Evolutionary conservation across 2,888 invertebrate genomes (phyloP), one percentile per base, ranked within the genome.

Genomic region (Labia minor): DNA sequence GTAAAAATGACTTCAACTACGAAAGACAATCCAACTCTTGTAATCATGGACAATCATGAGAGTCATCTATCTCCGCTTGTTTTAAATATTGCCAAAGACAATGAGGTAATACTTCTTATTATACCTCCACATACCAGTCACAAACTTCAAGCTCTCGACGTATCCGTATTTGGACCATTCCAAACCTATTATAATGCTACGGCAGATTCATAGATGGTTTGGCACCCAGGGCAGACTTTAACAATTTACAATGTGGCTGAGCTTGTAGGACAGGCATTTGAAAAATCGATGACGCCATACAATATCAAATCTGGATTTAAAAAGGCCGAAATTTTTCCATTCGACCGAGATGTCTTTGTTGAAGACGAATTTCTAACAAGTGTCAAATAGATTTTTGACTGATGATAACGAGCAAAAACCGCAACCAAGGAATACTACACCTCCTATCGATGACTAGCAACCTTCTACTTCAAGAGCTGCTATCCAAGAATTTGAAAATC

Each of bases 121-220:
- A 74, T 77, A 67, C 75, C 76, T 19, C 75, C 75, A 2, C 76
- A 77, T 66, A 73, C 72, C 70, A 71, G 72, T 26, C 75, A 76
- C 69, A 71, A 71, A 66, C 66, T 76, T 37, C 76, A 77, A 70
- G 75, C 74, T n/a, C 71, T 75, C 19, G 73, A 73, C 67, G 69
- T 70, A 62, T 62, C 62, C 19, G 62, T 62, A 19, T 62, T 62
- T 62, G 62, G 14, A 4, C 62, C 62, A 6, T 62, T 62, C 62
- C 19, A 62, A 20, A 3, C 2, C 20, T 62, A 1, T 62, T 6
- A 19, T 19, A 19, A 19, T 62, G 19, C 19, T 4, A 11, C 18
- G 18, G 20, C 20, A 10, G 20, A 62, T 62, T 1, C 62, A 19
- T 62, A 20, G 62, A 19, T 62, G 20, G 20, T 62, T 19, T 19